Percentiles rank a stretch among this genome's conserved stretches.
phyloP scores from a whole-genome alignment of 2,888 invertebrate genomes.

The Cantharis rufa region DNA sequence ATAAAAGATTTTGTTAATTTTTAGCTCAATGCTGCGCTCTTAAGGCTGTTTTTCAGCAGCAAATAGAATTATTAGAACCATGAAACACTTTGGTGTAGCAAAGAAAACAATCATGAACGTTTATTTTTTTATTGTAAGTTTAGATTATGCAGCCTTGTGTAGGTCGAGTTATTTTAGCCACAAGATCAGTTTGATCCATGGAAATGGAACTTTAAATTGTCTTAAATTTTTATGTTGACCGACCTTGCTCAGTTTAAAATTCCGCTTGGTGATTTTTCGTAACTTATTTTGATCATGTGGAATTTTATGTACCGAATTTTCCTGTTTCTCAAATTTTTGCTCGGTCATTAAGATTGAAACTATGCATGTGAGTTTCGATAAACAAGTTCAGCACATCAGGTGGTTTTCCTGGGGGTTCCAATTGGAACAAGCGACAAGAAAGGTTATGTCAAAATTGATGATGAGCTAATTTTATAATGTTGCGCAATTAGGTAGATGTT shows the following conservation, averaged over 20 bases:
- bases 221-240: constrained; percentile 1
- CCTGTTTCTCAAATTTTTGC: background rate
- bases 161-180: constrained; percentile 33
- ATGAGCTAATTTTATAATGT: background rate
- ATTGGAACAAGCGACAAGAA: background rate
- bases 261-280: background rate
- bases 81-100: constrained; percentile 21
- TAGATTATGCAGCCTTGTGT: constrained; percentile 30
- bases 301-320: background rate
- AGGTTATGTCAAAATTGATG: background rate
- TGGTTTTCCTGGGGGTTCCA: background rate
- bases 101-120: constrained; percentile 9
- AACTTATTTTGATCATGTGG: background rate
- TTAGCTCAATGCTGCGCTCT: constrained; percentile 19
- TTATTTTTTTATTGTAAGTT: constrained; percentile 19
- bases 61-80: constrained; percentile 16
- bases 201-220: constrained; percentile 5
- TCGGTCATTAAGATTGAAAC: background rate
- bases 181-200: background rate
- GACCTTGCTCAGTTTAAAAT: background rate
- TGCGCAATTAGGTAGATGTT: background rate
- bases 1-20: constrained; percentile 21
- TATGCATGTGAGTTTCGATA: background rate
- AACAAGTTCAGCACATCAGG: background rate
- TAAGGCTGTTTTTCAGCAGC: constrained; percentile 13